These are phyloP conservation scores for Ectropis crepuscularia DNA, from an alignment of 2,888 invertebrate species.

Conservation along the genomic window DNA sequence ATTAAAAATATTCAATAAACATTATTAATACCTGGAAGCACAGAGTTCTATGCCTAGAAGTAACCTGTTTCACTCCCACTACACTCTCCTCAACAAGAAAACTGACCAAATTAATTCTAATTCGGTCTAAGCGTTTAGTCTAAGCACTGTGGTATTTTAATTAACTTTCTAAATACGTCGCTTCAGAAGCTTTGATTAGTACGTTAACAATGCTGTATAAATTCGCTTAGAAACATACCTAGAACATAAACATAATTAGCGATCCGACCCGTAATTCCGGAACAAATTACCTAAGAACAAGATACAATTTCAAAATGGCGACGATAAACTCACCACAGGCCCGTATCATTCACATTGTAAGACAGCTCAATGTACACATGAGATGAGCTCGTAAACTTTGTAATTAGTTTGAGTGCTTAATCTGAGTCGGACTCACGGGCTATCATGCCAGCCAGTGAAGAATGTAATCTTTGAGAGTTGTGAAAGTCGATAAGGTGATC, in stretches of 20 bases:
- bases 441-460: not conserved
- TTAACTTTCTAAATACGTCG: too few relatives aligned
- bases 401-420: conserved; percentile 64
- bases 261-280: conserved; percentile 23
- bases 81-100: too few relatives aligned
- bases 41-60: too few relatives aligned
- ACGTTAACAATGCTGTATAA: not conserved
- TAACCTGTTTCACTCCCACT: too few relatives aligned
- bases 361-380: conserved; percentile 63
- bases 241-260: conserved; percentile 35
- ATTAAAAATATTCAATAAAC: too few relatives aligned
- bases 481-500: too few relatives aligned
- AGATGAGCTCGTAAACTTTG: conserved; percentile 62
- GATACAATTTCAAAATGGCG: conserved; percentile 50
- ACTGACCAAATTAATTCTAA: too few relatives aligned
- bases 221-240: conserved; percentile 2
- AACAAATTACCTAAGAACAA: conserved; percentile 29
- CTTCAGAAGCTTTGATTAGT: too few relatives aligned
- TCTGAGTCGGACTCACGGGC: conserved; percentile 50
- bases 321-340: conserved; percentile 51
- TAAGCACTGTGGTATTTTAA: not conserved
- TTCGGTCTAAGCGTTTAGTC: not conserved
- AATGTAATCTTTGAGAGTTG: too few relatives aligned
- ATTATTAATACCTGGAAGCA: too few relatives aligned
- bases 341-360: conserved; percentile 54